A percentile compares a stretch with the other conserved stretches of the same genome.
phyloP scores from a whole-genome alignment of 2,888 invertebrate species.

The Synergus japonicus region DNA sequence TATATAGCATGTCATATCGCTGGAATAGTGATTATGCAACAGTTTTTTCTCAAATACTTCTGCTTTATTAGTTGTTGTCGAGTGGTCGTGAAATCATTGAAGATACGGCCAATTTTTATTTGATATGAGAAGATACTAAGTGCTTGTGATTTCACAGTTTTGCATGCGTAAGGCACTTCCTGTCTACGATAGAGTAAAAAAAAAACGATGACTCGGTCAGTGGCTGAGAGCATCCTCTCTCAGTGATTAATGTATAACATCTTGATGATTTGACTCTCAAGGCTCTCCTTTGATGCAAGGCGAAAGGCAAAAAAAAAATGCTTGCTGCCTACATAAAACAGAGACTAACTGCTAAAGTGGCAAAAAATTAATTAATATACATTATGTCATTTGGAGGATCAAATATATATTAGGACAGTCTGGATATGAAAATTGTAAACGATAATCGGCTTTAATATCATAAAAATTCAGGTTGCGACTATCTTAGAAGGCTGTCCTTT shows the following conservation, averaged over 20 bases:
- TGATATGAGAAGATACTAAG: background rate
- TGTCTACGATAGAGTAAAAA: background rate
- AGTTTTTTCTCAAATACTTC: background rate
- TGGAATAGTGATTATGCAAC: background rate
- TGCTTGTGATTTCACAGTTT: background rate
- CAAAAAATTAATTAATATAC: background rate
- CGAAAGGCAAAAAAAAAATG: background rate
- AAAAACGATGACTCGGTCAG: background rate
- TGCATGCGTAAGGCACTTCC: background rate
- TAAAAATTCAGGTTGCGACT: no score
- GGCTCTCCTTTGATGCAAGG: constrained; percentile 11
- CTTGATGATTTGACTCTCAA: constrained; percentile 14
- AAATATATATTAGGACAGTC: background rate
- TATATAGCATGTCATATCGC: background rate
- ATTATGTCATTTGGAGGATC: constrained; percentile 1
- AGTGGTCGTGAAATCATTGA: background rate
- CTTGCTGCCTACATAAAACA: background rate
- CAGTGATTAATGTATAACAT: constrained; percentile 22
- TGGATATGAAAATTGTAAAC: no score
- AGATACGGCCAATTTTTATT: background rate
- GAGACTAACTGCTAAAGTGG: background rate
- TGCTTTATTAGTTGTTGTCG: background rate
- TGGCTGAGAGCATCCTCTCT: background rate
- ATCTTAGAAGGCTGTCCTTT: no score
- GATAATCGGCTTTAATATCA: no score